phyloP scores from a whole-genome alignment of 1,140 invertebrate genomes.

The Drosophila watanabei region DNA sequence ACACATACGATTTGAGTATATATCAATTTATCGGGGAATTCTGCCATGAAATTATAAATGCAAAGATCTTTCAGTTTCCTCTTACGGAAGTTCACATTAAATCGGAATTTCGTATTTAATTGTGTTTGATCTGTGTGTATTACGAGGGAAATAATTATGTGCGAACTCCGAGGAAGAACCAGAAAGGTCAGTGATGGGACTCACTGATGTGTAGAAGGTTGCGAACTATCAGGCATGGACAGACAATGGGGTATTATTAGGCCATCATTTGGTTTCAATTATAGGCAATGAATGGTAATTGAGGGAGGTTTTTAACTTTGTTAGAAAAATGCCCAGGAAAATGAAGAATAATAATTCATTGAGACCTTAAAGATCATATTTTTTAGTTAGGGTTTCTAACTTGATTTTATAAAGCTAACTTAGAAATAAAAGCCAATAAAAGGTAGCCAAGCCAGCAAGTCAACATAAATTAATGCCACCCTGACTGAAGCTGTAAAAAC shows the following conservation, averaged over 20 bases:
- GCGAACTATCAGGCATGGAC: not conserved
- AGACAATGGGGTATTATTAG: not conserved
- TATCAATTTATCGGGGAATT: constrained; percentile 70
- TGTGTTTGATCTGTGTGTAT: constrained; percentile 22
- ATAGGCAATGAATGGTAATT: not conserved
- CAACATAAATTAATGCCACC: not conserved
- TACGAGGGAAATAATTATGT: constrained; percentile 11
- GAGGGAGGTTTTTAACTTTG: not conserved
- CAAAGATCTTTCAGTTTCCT: constrained; percentile 13
- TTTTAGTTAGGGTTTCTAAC: not conserved
- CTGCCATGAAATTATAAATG: constrained; percentile 68
- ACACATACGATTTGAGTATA: not conserved
- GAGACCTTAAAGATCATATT: not conserved
- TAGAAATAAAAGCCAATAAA: not conserved
- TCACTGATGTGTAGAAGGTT: constrained; percentile 29
- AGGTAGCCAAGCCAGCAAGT: not conserved
- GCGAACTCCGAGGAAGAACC: constrained; percentile 1
- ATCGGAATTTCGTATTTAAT: constrained; percentile 30
- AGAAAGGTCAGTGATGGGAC: constrained; percentile 17
- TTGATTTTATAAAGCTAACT: too few species aligned
- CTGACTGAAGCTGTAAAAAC: constrained; percentile 12
- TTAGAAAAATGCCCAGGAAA: not conserved
- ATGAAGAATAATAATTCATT: not conserved
- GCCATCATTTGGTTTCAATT: not conserved
- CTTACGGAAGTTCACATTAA: constrained; percentile 29